Evolutionary conservation across 2,113 vertebrate genomes (phyloP).

Genomic region (Irena cyanogastra): DNA sequence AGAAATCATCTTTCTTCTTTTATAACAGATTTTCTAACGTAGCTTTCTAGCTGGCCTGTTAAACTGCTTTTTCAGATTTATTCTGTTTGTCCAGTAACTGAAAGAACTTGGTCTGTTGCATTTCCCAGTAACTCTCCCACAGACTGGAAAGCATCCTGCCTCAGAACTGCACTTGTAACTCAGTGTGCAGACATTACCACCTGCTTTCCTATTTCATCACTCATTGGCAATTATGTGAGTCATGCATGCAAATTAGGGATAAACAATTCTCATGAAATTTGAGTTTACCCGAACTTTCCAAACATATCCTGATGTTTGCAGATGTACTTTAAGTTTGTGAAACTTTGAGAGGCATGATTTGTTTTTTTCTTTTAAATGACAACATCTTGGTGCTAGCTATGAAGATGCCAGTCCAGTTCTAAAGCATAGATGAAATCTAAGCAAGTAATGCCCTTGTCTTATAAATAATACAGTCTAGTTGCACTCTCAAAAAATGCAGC

Average conservation of each 20-base stretch:
- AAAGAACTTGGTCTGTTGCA: background rate
- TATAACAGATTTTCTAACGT: background rate
- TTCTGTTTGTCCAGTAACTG: background rate
- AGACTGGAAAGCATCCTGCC: background rate
- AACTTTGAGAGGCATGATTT: background rate
- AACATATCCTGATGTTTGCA: conserved; percentile 11
- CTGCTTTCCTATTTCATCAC: conserved; percentile 40
- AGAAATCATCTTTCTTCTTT: background rate
- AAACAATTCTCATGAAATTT: conserved; percentile 6
- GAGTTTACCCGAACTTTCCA: conserved; percentile 19
- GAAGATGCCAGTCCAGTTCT: background rate
- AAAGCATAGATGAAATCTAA: background rate
- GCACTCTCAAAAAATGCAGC: background rate
- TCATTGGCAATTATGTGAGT: conserved; percentile 47
- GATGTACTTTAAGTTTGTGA: background rate
- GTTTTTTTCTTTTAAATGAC: background rate
- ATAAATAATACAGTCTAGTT: background rate
- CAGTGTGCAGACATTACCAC: conserved; percentile 13
- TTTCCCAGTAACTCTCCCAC: background rate
- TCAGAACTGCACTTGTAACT: background rate
- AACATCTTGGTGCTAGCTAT: background rate
- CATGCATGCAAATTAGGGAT: conserved; percentile 17
- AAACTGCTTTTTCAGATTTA: background rate
- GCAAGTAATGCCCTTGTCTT: background rate
- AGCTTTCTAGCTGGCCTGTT: background rate